Evolutionary conservation across 2,113 vertebrate genomes (phyloP), one percentile per base, ranked within the genome.

Genomic region (Pheucticus melanocephalus): DNA sequence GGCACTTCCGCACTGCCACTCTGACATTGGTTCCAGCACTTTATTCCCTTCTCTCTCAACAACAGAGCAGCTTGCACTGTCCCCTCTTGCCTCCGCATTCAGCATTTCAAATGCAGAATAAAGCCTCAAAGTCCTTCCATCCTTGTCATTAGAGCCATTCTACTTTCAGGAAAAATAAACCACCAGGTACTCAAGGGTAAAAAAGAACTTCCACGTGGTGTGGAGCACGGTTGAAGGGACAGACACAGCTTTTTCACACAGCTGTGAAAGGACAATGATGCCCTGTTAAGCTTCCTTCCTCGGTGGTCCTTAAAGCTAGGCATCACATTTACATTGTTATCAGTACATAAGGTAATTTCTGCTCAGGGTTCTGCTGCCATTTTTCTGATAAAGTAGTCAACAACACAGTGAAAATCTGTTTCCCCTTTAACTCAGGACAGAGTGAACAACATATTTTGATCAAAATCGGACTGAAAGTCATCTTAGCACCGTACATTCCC

Each of bases 1-100:
- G 1, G 70, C 39, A 45, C 39, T 66, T 53, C 25, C 47, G 21
- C 6, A 1, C 42, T 25, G 17, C 0, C 0, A 27, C n/a, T 50
- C 63, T 16, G 30, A 28, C 20, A 47, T 2, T 15, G 37, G 5
- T 1, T 40, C 5, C 53, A 54, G 8, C 53, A 33, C 31, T 31
- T 54, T 33, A 54, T 54, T 54, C 31, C 31, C 31, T 33, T 33
- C 33, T 31, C 53, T 54, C 53, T 54, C 53, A 54, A 13, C 31
- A 21, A 33, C 53, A 54, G 5, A 54, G 53, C 53, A 33, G 31
- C 31, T 45, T n/a, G 27, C 31, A 24, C 23, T 61, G 42, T 48
- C 25, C 33, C 11, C 33, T 85, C 56, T 69, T 59, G 37, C 16
- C 22, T 23, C 30, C 24, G 28, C 42, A 65, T 45, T 65, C 54